phyloP scores from a whole-genome alignment of 2,797 vertebrate species.

The Halcyon leucocephala region DNA sequence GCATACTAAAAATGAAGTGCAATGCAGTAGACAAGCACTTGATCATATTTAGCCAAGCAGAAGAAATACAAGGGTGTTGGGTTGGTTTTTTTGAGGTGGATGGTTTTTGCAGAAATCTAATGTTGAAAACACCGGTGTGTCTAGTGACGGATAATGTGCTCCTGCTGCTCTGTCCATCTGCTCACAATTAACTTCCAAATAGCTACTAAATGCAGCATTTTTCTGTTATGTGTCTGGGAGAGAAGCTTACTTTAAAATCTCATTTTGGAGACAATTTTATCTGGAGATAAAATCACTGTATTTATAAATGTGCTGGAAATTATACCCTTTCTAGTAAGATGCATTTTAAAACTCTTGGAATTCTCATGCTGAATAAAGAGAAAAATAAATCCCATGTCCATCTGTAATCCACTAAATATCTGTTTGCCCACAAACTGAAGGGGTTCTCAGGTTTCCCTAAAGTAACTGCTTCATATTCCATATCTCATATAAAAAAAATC shows the following conservation, averaged over 20 bases:
- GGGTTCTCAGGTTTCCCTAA: neutral
- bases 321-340: constrained; percentile 1
- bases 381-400: constrained; percentile 26
- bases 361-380: constrained; percentile 32
- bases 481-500: neutral
- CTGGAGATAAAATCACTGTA: constrained; percentile 2
- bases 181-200: constrained; percentile 68
- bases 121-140: constrained; percentile 11
- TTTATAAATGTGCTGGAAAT: constrained; percentile 36
- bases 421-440: neutral
- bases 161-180: constrained; percentile 75
- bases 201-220: constrained; percentile 58
- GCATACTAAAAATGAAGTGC: neutral
- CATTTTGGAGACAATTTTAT: constrained; percentile 56
- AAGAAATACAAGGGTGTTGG: neutral
- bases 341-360: neutral
- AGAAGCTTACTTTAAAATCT: constrained; percentile 14
- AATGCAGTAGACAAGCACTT: neutral
- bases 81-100: neutral
- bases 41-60: neutral
- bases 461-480: neutral
- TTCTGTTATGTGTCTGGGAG: neutral
- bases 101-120: neutral
- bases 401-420: constrained; percentile 6
- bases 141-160: neutral